Base-by-base conservation (phyloP, 2,888 invertebrate genomes). In the Catocala sponsa region DNA sequence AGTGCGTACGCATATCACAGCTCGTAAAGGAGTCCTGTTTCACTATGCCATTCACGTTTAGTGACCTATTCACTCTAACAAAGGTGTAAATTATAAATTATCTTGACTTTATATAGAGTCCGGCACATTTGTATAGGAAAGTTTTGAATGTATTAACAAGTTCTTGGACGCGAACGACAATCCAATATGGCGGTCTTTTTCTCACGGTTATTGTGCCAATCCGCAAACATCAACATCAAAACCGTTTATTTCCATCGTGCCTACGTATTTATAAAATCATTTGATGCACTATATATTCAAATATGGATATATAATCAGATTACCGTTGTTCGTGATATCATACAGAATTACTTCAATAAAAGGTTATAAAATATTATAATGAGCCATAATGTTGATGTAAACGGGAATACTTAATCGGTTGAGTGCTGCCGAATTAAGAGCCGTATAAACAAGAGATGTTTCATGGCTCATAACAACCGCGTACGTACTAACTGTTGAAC, bases 21-120 rank as follows among this genome's bases (percentile, higher is more conserved):
- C 41, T 74, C 65, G 61, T 67, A 65, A 70, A 72, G 63, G 48
- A 65, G 55, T 63, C 59, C 60, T 56, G 58, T 63, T 68, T 64
- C 50, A 64, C 56, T 65, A 72, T 68, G 69, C 76, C 51, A 51
- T 65, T 70, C 76, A 76, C 76, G 76, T 76, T 63, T 70, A 60
- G 70, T 67, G 61, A 47, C 70, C 66, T 55, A 62, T 51, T 65
- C 58, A 62, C 68, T 60, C 56, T 51, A 65, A 65, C 68, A 73
- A 74, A 78, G 75, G 72, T 76, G 72, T 70, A 65, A 76, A 73
- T 67, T 72, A 59, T 63, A 63, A 64, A 49, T 42, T 57, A 32
- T n/a, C 33, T 32, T 49, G 49, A 49, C 33, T 49, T 49, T 49
- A 33, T 25, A 49, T n/a, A 32, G 6, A 33, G 33, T n/a, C 9